Evolutionary conservation across 2,888 invertebrate genomes (phyloP), one percentile per base, ranked within the genome.

Genomic region (Selenia dentaria): DNA sequence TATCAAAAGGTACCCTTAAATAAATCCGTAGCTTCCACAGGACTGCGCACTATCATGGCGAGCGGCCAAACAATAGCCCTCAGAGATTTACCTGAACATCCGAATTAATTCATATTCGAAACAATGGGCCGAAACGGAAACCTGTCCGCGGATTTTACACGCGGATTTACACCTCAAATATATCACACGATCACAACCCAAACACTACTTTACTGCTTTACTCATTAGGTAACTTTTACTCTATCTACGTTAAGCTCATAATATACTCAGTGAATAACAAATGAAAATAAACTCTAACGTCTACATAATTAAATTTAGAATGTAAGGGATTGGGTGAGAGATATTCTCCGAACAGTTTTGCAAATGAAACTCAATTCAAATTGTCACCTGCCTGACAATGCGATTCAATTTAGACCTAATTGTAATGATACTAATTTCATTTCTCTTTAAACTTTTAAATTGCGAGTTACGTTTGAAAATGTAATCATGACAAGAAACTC

Each of bases 111-210:
- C 81, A 75, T 76, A 80, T 78, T 74, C 70, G 63, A 74, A 79
- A 83, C 83, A 83, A 82, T 79, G 66, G 69, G 59, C 67, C 62
- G 61, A 67, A 68, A 69, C 74, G 74, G 79, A 79, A 81, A 83
- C 79, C 83, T 82, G 83, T 75, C 77, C 78, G 77, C 67, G 74
- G 77, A 79, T 81, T 81, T 78, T 74, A 77, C 79, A 79, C 77
- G 79, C 70, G 64, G 74, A 78, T 79, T 70, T 79, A 72, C 72
- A 78, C 74, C 70, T 70, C 2, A n/a, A n/a, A 63, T 58, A 66
- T 54, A 48, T 31, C 25, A 57, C 37, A 10, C 8, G 3, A 12
- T 9, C 22, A 42, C 51, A 63, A 53, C 35, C 45, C 1, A 62
- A 70, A 62, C 33, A 24, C 46, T 27, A 71, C 66, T 51, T 26